Evolutionary conservation across 2,797 vertebrate species (phyloP).

Genomic region (Chelonia mydas): DNA sequence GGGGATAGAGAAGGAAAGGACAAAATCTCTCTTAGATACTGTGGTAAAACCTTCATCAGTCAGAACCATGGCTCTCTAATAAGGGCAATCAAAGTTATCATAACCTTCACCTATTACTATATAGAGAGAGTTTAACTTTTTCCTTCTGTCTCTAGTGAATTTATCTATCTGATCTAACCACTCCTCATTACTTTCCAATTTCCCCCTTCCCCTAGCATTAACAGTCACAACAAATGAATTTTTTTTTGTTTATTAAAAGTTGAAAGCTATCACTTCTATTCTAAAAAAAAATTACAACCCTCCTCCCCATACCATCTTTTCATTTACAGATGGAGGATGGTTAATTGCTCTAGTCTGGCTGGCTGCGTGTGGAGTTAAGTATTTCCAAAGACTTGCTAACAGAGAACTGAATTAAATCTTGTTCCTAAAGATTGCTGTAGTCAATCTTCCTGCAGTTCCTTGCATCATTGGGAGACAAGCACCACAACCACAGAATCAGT

Average conservation of each 20-base stretch:
- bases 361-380: background rate
- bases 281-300: background rate
- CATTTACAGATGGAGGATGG: background rate
- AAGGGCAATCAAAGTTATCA: accelerated
- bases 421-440: background rate
- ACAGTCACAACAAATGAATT: background rate
- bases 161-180: background rate
- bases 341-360: background rate
- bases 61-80: accelerated
- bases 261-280: background rate
- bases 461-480: background rate
- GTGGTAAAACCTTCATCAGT: background rate
- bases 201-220: background rate
- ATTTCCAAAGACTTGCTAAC: background rate
- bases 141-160: background rate
- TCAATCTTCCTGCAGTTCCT: background rate
- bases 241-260: background rate
- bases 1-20: background rate
- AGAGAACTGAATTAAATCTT: accelerated
- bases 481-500: background rate
- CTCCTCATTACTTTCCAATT: background rate
- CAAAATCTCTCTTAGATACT: accelerated
- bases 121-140: background rate
- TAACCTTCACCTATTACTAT: background rate
- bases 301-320: background rate